Base-by-base conservation (phyloP, 2,797 vertebrate species). In the Hypotaenidia philippensis region DNA sequence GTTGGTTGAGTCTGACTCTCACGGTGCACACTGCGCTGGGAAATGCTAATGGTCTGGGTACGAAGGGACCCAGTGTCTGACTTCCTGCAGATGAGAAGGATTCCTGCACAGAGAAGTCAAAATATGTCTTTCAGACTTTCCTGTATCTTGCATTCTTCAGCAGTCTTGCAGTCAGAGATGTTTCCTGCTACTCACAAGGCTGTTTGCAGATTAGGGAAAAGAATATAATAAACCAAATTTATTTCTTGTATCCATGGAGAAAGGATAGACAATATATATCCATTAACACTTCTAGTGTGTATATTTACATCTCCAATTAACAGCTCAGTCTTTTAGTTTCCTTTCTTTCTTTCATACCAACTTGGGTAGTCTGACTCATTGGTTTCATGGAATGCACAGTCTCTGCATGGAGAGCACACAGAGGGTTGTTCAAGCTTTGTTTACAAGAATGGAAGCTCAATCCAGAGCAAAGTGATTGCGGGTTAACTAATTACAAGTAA, bases 321-420 rank as follows among this genome's bases (percentile, higher is more conserved):
- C 5, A 53, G 3, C 2, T 41, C 18, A 0, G 1, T 41, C 56
- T 57, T 65, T 40, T 26, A 25, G 13, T 44, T 36, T 34, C 32
- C 15, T 41, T 57, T 38, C 22, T 72, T 38, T 23, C 34, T 66
- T 61, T 76, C n/a, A 25, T 19, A 19, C 6, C 8, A 22, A 13
- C 11, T 52, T 76, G 21, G n/a, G 27, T 50, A 55, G 16, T 36
- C 26, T 22, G 25, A 45, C 61, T 72, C 21, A 44, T 9, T 11
- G 4, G 6, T 91, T 55, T 29, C 34, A 13, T 55, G 7, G 12
- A 60, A 10, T 57, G 14, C 15, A 31, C 0, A 1, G 13, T 29
- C 38, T 68, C 45, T 31, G 11, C 23, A 52, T 17, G 26, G 13
- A 69, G 15, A 64, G 49, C 19, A 53, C 23, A 56, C 9, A 70